These are phyloP conservation scores for Sebastiscus tertius DNA, from an alignment of 2,797 vertebrate species.

Conservation along the genomic window DNA sequence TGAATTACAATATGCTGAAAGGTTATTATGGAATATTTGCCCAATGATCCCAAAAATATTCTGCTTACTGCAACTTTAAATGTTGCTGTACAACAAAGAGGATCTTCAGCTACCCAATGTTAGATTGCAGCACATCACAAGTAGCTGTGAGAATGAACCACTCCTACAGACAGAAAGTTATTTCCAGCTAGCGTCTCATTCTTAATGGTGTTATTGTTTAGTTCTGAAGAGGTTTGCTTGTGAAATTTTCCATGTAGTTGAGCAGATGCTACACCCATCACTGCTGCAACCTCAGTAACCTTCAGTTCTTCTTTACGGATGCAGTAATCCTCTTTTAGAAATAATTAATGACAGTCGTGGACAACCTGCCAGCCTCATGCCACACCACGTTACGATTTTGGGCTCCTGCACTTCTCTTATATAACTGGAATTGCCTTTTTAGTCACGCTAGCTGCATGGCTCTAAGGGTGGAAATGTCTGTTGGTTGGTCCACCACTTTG, in stretches of 20 bases:
- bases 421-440: neutral
- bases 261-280: neutral
- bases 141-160: too few relatives aligned
- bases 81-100: neutral
- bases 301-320: neutral
- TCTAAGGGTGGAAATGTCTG: neutral
- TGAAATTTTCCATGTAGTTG: neutral
- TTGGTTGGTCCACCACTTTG: neutral
- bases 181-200: neutral
- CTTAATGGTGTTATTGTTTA: neutral
- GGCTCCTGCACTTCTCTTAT: neutral
- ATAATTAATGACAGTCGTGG: neutral
- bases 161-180: neutral
- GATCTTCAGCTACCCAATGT: neutral
- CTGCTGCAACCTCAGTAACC: neutral
- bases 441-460: neutral
- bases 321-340: neutral
- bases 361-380: neutral
- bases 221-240: neutral
- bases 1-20: too few relatives aligned
- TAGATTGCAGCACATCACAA: too few relatives aligned
- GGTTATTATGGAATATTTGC: too few relatives aligned
- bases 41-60: too few relatives aligned
- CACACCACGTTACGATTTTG: neutral
- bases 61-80: too few relatives aligned